Conservation (phyloP, 1,140 invertebrate genomes). For the Maniola jurtina region DNA sequence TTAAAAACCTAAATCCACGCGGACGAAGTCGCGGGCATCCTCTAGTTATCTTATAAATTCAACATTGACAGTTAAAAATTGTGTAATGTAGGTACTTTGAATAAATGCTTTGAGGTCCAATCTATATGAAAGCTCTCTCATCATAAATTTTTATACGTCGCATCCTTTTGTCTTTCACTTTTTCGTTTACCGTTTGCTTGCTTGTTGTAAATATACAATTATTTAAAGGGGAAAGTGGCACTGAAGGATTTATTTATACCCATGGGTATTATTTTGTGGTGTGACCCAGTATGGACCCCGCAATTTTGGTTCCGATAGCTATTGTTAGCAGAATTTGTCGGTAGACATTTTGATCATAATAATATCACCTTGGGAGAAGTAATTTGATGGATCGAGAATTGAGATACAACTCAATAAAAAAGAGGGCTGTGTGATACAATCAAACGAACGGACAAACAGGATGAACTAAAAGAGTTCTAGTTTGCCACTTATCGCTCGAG, state of each 20-base stretch:
- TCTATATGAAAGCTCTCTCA: slow-evolving; percentile 5
- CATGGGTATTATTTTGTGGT: slow-evolving; percentile 22
- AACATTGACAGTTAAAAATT: too few species aligned
- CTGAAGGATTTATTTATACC: slow-evolving; percentile 25
- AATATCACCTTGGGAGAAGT: too few species aligned
- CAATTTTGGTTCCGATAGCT: slow-evolving; percentile 14
- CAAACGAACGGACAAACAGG: too few species aligned
- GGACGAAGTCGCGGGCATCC: too few species aligned
- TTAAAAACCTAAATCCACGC: too few species aligned
- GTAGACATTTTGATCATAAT: background rate
- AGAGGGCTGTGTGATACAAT: too few species aligned
- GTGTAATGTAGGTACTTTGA: background rate
- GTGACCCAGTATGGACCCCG: slow-evolving; percentile 6
- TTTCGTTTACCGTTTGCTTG: background rate
- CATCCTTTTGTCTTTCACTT: slow-evolving; percentile 20
- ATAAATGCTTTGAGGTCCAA: background rate
- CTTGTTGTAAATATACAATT: slow-evolving; percentile 20
- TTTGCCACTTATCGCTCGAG: too few species aligned
- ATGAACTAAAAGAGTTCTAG: too few species aligned
- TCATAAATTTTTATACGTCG: background rate
- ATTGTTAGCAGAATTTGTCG: background rate
- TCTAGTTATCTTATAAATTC: too few species aligned
- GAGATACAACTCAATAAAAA: too few species aligned
- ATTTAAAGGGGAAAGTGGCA: slow-evolving; percentile 25
- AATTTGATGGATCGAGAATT: too few species aligned